Conservation (phyloP, 2,888 invertebrate genomes). For the Epirrhoe tristata region DNA sequence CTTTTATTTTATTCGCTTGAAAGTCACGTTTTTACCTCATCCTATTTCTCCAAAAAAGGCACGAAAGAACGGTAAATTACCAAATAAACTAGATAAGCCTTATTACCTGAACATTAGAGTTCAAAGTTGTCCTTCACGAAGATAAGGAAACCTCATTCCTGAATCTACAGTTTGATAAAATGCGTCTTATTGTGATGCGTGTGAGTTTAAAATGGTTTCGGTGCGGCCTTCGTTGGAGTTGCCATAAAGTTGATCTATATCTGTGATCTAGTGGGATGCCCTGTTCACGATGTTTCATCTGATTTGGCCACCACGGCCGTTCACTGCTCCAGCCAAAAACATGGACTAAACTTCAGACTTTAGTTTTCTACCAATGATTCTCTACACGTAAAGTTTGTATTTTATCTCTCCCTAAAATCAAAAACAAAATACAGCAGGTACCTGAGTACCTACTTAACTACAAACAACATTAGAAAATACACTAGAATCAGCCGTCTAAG, state of each 20-base stretch:
- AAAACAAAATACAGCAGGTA: no score
- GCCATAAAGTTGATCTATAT: constrained; percentile 51
- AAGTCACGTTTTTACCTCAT: constrained; percentile 52
- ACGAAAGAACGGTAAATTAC: constrained; percentile 47
- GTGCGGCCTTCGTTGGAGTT: constrained; percentile 37
- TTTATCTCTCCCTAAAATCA: no score
- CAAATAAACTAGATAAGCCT: constrained; percentile 35
- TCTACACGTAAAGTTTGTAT: no score
- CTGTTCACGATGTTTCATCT: constrained; percentile 70
- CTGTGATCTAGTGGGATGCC: constrained; percentile 64
- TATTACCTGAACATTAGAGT: constrained; percentile 18
- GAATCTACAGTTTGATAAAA: constrained; percentile 43
- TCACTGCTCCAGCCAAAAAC: constrained; percentile 68
- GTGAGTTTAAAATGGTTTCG: constrained; percentile 31
- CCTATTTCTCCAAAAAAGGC: constrained; percentile 49
- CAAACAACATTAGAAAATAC: no score
- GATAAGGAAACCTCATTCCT: constrained; percentile 36
- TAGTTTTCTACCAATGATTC: neutral
- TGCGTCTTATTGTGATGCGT: constrained; percentile 4
- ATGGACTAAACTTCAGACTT: neutral
- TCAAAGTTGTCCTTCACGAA: constrained; percentile 27
- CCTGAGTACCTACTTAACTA: no score
- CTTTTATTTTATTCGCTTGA: constrained; percentile 11
- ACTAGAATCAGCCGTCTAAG: no score
- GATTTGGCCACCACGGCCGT: constrained; percentile 60